Conservation (phyloP, 2,797 vertebrate species). For the Ptychobarbus kaznakovi region DNA sequence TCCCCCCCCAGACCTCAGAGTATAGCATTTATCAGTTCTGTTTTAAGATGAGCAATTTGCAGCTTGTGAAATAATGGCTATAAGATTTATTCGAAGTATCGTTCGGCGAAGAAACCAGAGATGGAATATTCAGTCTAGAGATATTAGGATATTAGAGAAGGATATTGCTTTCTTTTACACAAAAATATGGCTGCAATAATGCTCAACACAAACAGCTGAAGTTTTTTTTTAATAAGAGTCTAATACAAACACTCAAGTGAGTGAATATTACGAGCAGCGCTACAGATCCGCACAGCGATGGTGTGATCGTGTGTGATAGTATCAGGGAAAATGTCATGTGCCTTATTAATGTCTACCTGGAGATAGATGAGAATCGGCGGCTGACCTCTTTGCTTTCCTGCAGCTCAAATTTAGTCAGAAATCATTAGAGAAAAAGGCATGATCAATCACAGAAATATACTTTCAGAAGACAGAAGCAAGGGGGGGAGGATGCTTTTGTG, state of each 20-base stretch:
- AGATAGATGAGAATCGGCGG: conserved; percentile 73
- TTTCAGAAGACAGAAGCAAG: conserved; percentile 5
- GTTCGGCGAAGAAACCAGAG: neutral
- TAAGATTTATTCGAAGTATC: neutral
- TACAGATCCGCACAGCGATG: conserved; percentile 36
- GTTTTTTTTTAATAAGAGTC: neutral
- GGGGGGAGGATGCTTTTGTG: neutral
- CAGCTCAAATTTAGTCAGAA: conserved; percentile 69
- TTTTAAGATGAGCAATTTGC: neutral
- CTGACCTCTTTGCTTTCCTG: conserved; percentile 73
- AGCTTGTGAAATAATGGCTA: conserved; percentile 10
- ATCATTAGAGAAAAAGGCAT: conserved; percentile 65
- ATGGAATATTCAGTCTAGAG: conserved; percentile 14
- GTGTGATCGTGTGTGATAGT: conserved; percentile 62
- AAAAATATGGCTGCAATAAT: conserved; percentile 17
- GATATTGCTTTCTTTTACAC: conserved; percentile 18
- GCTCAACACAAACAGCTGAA: neutral
- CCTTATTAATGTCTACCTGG: conserved; percentile 77
- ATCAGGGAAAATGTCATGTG: conserved; percentile 77
- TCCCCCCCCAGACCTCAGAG: neutral
- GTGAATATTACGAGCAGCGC: conserved; percentile 21
- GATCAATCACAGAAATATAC: conserved; percentile 71
- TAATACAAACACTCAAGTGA: conserved; percentile 25
- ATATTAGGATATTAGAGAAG: neutral
- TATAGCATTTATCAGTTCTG: neutral